Evolutionary conservation across 2,888 invertebrate species (phyloP), one percentile per base, ranked within the genome.

Genomic region (Yponomeuta malinellus): DNA sequence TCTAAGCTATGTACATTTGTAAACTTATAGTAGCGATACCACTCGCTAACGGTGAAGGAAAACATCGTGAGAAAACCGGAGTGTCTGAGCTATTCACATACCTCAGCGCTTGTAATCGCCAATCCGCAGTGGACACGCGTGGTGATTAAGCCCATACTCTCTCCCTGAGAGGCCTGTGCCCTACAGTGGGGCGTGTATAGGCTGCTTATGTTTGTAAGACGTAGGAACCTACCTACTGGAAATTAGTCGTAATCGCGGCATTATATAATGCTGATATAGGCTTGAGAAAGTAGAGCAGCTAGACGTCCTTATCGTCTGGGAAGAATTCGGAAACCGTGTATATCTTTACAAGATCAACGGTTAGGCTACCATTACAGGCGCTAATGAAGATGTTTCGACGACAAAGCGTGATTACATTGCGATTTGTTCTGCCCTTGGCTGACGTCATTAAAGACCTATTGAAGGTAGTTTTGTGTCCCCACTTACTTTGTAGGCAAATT

Each of bases 401-500:
- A 29, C 59, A 70, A 64, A 68, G 68, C 68, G n/a, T 63, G 63
- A 69, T 15, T 52, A 37, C 66, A 37, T 29, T n/a, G 33, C 10
- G 65, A 23, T 64, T 31, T 43, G 67, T 68, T 48, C 23, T 23
- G 23, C 12, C 15, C 12, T 68, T 68, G 31, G 52, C 29, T 37
- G 52, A 12, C 12, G n/a, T 52, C 68, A 68, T 68, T 68, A 68
- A 48, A 48, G 23, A 48, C 52, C 48, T 68, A 68, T 68, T 68
- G n/a, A 12, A 29, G 15, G 48, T 48, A 10, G 23, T 68, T 48
- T 68, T 68, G 48, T 67, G 23, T 67, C 81, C 79, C 81, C 81
- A 79, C 78, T 78, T 77, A 79, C 78, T 80, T 81, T 70, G 10
- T 77, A 77, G 81, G 79, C 77, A 88, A 90, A 90, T 90, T 88